Evolutionary conservation across 2,797 vertebrate species (phyloP).

Genomic region (Malurus leucopterus): DNA sequence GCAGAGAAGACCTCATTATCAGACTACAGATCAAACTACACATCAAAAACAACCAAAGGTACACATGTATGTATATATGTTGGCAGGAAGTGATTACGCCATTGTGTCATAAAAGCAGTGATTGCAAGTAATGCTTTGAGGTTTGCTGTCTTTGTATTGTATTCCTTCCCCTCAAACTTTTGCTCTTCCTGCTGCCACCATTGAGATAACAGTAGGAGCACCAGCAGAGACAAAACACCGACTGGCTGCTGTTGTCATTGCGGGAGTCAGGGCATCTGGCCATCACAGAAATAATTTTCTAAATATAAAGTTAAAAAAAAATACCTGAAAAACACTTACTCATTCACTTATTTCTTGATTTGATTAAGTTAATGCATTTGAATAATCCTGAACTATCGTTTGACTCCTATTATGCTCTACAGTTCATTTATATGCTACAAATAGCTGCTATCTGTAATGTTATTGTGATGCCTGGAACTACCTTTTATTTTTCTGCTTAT

Average conservation of each 20-base stretch:
- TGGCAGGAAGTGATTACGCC: conserved; percentile 12
- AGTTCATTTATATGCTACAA: neutral
- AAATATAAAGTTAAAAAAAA: neutral
- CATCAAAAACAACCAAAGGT: conserved; percentile 3
- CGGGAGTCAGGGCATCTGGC: neutral
- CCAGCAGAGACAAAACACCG: neutral
- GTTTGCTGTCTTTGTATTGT: neutral
- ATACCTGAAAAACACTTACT: neutral
- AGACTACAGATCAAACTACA: neutral
- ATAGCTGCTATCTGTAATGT: neutral
- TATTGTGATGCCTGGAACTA: neutral
- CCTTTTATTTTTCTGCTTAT: neutral
- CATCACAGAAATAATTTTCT: neutral
- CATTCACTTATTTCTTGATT: neutral
- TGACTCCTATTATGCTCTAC: neutral
- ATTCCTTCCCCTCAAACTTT: neutral
- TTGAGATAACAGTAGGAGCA: conserved; percentile 4
- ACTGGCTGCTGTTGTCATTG: neutral
- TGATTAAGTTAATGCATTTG: neutral
- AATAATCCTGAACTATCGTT: neutral
- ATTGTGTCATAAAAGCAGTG: neutral
- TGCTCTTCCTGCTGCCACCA: neutral
- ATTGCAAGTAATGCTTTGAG: neutral
- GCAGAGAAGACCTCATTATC: conserved; percentile 14
- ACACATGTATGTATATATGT: neutral